Base-by-base conservation (phyloP, 2,797 vertebrate genomes). In the Spea hammondii region DNA sequence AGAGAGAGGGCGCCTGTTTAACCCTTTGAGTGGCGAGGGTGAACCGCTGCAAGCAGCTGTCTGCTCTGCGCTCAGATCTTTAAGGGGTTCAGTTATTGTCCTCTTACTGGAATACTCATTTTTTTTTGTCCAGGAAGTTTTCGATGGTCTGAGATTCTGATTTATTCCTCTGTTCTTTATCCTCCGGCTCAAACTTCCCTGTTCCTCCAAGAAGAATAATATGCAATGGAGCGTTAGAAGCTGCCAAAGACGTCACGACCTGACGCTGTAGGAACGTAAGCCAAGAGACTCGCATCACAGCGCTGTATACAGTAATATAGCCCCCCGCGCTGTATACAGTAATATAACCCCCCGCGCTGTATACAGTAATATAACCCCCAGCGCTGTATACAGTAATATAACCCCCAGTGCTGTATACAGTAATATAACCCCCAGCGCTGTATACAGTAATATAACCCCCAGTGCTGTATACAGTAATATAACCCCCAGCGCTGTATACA, bases 231-330 rank as follows among this genome's bases (percentile, higher is more conserved):
- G 12, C 12, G 14, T 6, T 53, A 4, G 9, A 13, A 49, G 32
- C 11, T 44, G 72, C 78, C 49, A 74, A 47, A 70, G 71, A 79
- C 78, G 72, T 79, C 78, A 79, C 65, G 1, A 48, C 7, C 78
- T 74, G 78, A 70, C 72, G 57, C 8, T 10, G 54, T 13, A 10
- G 54, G 3, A 45, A 54, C n/a, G 4, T 17, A 8, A 65, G 45
- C 13, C 59, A 65, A 8, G 11, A 59, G 5, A n/a, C 47, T 4
- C 14, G 7, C 12, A 12, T n/a, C 46, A 32, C 57, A 49, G 17
- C 32, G 32, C 32, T 32, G 32, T 32, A 32, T 3, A 32, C 32
- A 17, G 17, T 17, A 17, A 17, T 17, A 17, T n/a, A n/a, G n/a
- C 17, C 17, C 17, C 17, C 17, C 17, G 17, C 17, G 17, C 17